phyloP scores from a whole-genome alignment of 2,113 vertebrate species.

The Varanus salvator region DNA sequence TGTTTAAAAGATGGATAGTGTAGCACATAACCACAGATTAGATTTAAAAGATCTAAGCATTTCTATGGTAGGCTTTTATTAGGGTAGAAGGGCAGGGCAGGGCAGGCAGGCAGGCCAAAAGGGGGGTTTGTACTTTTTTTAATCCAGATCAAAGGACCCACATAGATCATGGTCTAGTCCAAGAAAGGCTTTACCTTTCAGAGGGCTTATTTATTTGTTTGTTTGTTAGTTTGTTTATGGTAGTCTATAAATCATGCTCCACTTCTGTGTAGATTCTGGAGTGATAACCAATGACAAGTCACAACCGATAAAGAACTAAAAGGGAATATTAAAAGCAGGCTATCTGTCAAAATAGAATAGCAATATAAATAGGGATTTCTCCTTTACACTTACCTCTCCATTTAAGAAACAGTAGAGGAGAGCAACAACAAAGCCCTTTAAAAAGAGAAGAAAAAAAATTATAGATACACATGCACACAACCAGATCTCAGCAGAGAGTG shows the following conservation, averaged over 20 bases:
- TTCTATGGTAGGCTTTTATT: neutral
- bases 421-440: constrained; percentile 74
- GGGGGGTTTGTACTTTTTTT: neutral
- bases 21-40: neutral
- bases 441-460: neutral
- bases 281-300: no score
- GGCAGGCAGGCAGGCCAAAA: neutral
- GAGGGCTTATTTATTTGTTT: neutral
- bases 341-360: no score
- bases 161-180: neutral
- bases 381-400: constrained; percentile 71
- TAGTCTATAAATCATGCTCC: no score
- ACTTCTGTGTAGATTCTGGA: no score
- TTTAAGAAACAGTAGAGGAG: constrained; percentile 78
- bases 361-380: neutral
- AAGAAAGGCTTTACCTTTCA: neutral
- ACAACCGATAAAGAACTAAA: fast-evolving
- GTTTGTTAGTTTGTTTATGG: no score
- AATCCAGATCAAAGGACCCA: neutral
- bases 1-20: neutral
- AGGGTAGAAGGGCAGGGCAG: neutral
- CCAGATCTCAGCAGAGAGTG: neutral
- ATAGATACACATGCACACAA: neutral
- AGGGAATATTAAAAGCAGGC: no score
- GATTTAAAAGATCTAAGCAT: neutral